These are phyloP conservation scores for Lacerta bilineata DNA, from an alignment of 2,797 vertebrate species.

Conservation along the genomic window DNA sequence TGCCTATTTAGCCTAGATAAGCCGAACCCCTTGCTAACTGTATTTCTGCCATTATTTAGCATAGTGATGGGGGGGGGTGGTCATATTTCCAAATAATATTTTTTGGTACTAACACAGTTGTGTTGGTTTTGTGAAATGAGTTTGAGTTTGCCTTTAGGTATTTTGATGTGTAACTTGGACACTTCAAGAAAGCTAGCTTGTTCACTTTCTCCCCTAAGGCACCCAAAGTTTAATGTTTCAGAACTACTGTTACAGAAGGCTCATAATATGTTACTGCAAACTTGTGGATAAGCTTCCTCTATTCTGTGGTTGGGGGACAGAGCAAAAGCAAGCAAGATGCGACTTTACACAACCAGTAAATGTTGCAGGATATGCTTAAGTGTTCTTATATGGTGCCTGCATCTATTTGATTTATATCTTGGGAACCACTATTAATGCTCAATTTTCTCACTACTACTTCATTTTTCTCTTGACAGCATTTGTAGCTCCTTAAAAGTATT, in stretches of 20 bases:
- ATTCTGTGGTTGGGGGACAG: neutral
- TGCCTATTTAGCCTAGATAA: neutral
- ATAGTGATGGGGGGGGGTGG: neutral
- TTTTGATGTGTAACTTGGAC: neutral
- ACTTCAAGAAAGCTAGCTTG: neutral
- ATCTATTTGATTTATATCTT: neutral
- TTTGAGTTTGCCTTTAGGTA: neutral
- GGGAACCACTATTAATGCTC: neutral
- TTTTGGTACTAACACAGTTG: neutral
- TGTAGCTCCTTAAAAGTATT: constrained; percentile 17
- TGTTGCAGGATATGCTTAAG: neutral
- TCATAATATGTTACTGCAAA: neutral
- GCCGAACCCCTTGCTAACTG: neutral
- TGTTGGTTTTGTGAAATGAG: neutral
- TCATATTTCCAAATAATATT: neutral
- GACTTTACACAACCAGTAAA: neutral
- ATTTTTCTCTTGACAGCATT: neutral
- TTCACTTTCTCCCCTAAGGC: neutral
- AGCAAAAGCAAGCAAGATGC: neutral
- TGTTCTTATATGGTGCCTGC: neutral
- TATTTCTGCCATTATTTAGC: neutral
- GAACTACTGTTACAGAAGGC: neutral
- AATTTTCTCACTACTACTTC: neutral
- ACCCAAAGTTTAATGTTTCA: neutral
- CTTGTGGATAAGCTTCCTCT: neutral